Base-by-base conservation (phyloP, 1,140 invertebrate species). In the Aphis craccivora region DNA sequence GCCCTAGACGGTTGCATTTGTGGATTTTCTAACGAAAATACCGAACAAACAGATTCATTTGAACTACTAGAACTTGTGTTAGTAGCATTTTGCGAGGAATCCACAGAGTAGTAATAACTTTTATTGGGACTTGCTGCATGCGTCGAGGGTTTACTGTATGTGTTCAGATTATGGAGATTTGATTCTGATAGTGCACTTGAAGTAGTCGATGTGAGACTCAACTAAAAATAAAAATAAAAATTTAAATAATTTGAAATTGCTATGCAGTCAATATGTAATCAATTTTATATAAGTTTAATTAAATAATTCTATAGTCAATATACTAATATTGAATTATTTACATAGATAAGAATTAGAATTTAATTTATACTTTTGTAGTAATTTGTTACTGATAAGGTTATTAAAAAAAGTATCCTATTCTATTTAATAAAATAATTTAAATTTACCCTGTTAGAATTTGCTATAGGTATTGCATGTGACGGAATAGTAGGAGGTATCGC, bases 31-130 rank as follows among this genome's bases (percentile, higher is more conserved):
- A 96, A 95, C 30, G 95, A 95, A 8, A 96, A 96, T 76, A 96
- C 95, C 8, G 97, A 97, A 7, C 97, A 97, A 11, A 97, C 96
- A 35, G 97, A 97, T 95, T 97, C 97, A 95, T 97, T 97, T 37
- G 97, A 97, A 95, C 97, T 97, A 94, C 97, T 97, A 0, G 96
- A 97, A 94, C 96, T 93, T 55, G 91, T 84, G 81, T 93, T 97
- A 83, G 95, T 94, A 53, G 94, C 14, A 37, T 91, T 90, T 22
- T 95, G 94, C 22, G 94, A 94, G 53, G 94, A 94, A 67, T 91
- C 94, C 43, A 94, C 90, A 94, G 55, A 67, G 94, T 93, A 93
- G 91, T 67, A 93, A 93, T 93, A 93, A 93, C 40, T 93, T 89
- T 93, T 89, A 93, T 89, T 93, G 30, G 93, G 93, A 90, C 89